These are phyloP conservation scores for Yponomeuta malinellus DNA, from an alignment of 2,888 invertebrate genomes.

Conservation along the genomic window DNA sequence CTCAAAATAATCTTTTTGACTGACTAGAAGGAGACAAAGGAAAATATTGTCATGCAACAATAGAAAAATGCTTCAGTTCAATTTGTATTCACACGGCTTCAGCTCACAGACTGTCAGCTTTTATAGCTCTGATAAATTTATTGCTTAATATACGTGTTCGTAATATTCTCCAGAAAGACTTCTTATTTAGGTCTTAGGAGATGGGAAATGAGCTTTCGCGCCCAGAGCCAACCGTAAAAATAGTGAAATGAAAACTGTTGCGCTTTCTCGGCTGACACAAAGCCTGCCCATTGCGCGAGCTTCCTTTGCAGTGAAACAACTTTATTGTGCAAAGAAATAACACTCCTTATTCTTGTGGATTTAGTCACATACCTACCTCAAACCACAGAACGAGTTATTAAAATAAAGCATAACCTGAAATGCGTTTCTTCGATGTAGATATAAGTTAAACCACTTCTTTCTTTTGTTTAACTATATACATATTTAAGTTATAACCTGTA, in stretches of 20 bases:
- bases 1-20: not conserved
- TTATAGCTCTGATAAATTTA: not conserved
- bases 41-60: not conserved
- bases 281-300: not conserved
- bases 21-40: constrained; percentile 3
- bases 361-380: not conserved
- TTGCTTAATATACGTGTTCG: not conserved
- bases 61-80: not conserved
- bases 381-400: too few species aligned
- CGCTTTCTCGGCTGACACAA: not conserved
- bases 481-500: too few species aligned
- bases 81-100: not conserved
- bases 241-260: not conserved
- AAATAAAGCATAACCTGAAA: too few species aligned
- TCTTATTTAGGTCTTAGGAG: not conserved
- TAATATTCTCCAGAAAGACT: not conserved
- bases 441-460: too few species aligned
- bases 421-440: too few species aligned
- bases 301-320: not conserved
- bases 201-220: not conserved
- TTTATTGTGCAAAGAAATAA: not conserved
- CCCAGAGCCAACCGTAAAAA: not conserved
- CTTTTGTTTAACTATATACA: too few species aligned
- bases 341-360: not conserved
- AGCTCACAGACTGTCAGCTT: too few species aligned